Conservation (phyloP, 1,140 invertebrate species). For the Drusus annulatus region DNA sequence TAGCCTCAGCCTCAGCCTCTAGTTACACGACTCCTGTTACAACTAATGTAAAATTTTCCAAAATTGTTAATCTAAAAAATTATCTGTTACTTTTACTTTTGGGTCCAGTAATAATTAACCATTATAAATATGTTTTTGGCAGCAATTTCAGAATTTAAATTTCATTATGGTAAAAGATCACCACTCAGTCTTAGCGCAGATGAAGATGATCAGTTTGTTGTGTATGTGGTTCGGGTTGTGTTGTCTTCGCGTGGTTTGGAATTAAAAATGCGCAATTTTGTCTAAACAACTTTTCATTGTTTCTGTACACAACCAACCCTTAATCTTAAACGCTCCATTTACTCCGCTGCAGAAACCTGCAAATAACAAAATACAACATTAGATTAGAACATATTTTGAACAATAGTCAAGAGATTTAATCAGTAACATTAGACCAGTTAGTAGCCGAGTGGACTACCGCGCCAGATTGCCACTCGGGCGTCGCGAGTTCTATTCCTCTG, state of each 20-base stretch:
- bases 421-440: no score
- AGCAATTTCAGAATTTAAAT: constrained; percentile 38
- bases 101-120: constrained; percentile 38
- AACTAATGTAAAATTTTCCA: constrained; percentile 51
- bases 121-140: constrained; percentile 51
- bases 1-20: no score
- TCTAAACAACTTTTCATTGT: constrained; percentile 34
- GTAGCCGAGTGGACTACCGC: no score
- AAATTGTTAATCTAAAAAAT: constrained; percentile 44
- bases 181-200: constrained; percentile 51
- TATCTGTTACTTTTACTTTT: constrained; percentile 22
- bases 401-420: no score
- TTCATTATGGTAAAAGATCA: constrained; percentile 38
- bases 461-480: no score
- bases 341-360: constrained; percentile 45
- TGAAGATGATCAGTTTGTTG: constrained; percentile 45
- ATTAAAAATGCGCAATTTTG: constrained; percentile 48
- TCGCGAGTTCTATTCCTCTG: no score
- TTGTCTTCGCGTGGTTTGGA: constrained; percentile 34
- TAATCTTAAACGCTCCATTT: constrained; percentile 28
- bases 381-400: no score
- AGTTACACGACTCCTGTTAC: not conserved
- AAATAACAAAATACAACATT: constrained; percentile 10
- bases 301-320: constrained; percentile 53
- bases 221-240: constrained; percentile 40